These are phyloP conservation scores for Whitmania pigra DNA, from an alignment of 1,140 invertebrate genomes.

Conservation along the genomic window DNA sequence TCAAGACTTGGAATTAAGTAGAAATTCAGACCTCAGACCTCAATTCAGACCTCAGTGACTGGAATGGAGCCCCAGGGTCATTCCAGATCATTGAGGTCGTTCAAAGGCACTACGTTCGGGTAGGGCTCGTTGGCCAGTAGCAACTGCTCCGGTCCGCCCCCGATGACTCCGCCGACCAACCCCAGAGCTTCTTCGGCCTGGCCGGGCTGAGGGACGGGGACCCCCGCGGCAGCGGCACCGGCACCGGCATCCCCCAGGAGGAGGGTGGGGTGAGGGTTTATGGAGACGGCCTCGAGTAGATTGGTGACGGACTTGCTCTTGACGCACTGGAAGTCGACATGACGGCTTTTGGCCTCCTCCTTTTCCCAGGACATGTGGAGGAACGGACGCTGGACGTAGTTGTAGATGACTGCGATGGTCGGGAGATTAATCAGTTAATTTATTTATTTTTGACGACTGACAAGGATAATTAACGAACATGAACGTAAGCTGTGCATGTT, in stretches of 20 bases:
- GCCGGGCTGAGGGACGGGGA: not conserved
- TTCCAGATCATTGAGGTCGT: conserved; percentile 4
- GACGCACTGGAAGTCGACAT: conserved; percentile 79
- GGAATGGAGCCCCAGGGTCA: not conserved
- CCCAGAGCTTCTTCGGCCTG: not conserved
- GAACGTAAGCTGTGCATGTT: no score
- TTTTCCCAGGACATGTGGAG: conserved; percentile 99
- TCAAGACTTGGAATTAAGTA: no score
- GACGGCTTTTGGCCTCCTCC: conserved; percentile 93
- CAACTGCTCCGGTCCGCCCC: not conserved
- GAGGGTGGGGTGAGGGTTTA: not conserved
- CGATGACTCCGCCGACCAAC: not conserved
- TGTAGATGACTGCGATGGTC: conserved; percentile 70
- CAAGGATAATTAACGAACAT: no score
- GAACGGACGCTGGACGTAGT: conserved; percentile 98
- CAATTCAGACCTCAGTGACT: no score
- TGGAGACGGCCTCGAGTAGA: conserved; percentile 24
- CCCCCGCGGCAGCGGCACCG: not conserved
- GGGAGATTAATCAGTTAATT: not conserved
- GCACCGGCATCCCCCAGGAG: not conserved
- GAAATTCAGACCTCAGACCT: no score
- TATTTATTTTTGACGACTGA: no score
- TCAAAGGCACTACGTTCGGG: not conserved
- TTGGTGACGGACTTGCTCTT: conserved; percentile 43
- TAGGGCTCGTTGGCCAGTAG: conserved; percentile 5